Percentiles rank a stretch among this genome's conserved stretches.
These are phyloP conservation scores for Acleris laterana DNA, from an alignment of 2,888 invertebrate genomes.

Conservation along the genomic window DNA sequence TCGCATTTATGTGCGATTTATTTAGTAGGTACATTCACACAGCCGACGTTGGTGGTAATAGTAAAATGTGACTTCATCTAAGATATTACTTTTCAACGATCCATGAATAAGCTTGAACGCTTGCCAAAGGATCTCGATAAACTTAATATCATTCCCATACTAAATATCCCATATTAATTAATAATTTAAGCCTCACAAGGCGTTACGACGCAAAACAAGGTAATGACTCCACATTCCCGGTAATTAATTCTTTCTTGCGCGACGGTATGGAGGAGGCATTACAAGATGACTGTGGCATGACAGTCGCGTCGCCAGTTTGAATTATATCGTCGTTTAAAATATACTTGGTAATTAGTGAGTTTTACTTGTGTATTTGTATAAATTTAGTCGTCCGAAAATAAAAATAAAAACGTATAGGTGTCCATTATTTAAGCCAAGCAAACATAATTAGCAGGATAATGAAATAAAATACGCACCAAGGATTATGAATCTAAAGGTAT, in stretches of 20 bases:
- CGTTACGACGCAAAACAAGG: conserved; percentile 45
- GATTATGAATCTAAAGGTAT: no score
- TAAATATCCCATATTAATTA: conserved; percentile 34
- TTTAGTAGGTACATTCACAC: no score
- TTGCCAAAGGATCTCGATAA: conserved; percentile 3
- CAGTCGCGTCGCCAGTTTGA: conserved; percentile 34
- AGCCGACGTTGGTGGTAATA: no score
- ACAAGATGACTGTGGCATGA: conserved; percentile 38
- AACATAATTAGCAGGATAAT: no score
- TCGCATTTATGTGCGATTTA: no score
- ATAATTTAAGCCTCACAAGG: conserved; percentile 31
- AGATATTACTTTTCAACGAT: no score
- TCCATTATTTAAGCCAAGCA: no score
- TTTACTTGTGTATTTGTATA: neutral
- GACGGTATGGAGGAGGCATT: conserved; percentile 12
- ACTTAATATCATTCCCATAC: conserved; percentile 11
- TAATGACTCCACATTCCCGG: conserved; percentile 56
- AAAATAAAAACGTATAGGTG: no score
- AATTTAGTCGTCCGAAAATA: neutral
- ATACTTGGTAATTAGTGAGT: neutral
- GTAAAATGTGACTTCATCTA: no score
- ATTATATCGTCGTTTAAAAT: conserved; percentile 22
- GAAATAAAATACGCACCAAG: no score
- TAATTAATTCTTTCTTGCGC: conserved; percentile 57
- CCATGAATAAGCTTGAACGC: no score